Base-by-base conservation (phyloP, 2,113 vertebrate genomes). In the Rhea pennata region DNA sequence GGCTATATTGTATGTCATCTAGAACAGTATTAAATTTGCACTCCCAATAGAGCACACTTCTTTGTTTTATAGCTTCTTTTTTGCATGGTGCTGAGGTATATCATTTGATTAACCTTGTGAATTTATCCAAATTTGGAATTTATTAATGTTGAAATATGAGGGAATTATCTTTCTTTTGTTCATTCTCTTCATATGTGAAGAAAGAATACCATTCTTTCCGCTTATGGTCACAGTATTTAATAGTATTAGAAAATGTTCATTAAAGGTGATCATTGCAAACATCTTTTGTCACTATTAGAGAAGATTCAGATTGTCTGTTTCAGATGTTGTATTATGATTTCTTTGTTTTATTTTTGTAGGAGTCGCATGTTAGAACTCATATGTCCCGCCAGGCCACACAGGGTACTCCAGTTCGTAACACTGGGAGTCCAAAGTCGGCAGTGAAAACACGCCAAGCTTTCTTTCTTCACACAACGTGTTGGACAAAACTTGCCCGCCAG, bases 371-470 rank as follows among this genome's bases (percentile, higher is more conserved):
- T 19, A 98, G 99, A 84, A 98, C 98, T 65, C 99, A 99, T 46
- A 97, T 98, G 74, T 98, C 98, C 56, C 99, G 99, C 79, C 99
- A 99, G 98, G 98, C 99, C 95, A 98, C 98, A 26, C 99, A 99
- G 97, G 99, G 99, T 95, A 98, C 98, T 67, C 99, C 99, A 5
- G 98, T 99, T 79, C 98, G 99, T 48, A 99, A 99, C 98, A 99
- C 99, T 39, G 99, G 99, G 91, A 99, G 99, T 84, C 99, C 99
- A n/a, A 99, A 99, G 96, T 99, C 99, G 22, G 98, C 99, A 26
- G 99, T 99, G 99, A 99, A 99, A 98, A 99, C 99, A 36, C 99
- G 99, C 96, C 99, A 99, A 94, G 99, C 99, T 56, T 99, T 99
- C 98, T 99, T 99, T 75, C 99, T 99, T 67, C 99, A 99, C 98